Percentiles rank a stretch among this genome's conserved stretches.
Conservation (phyloP, 1,140 invertebrate genomes). For the Drosophila burlai region DNA sequence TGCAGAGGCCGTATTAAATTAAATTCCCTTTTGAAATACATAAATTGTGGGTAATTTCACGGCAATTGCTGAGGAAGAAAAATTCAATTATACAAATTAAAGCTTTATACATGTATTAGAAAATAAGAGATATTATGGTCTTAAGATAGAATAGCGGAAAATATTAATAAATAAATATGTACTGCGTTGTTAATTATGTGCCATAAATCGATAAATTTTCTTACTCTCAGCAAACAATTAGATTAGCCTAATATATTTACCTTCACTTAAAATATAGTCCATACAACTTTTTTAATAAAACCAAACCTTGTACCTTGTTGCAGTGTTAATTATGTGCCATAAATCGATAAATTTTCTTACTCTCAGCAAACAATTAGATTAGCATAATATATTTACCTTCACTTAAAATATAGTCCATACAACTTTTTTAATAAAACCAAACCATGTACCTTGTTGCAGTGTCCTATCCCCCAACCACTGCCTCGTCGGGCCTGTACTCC, state of each 20-base stretch:
- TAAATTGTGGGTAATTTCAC: background rate
- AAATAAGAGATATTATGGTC: background rate
- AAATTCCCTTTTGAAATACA: slow-evolving; percentile 13
- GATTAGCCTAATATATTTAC: background rate
- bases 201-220: no score
- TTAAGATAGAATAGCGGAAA: no score
- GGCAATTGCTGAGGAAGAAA: background rate
- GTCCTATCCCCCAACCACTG: slow-evolving; percentile 77
- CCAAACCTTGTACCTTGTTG: background rate
- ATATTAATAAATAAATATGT: no score
- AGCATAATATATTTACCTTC: background rate
- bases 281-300: background rate
- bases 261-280: background rate
- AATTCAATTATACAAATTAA: background rate
- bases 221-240: no score
- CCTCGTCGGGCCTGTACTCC: slow-evolving; percentile 62
- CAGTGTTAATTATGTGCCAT: no score
- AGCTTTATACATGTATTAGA: background rate
- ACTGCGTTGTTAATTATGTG: no score
- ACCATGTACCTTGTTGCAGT: slow-evolving; percentile 42
- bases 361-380: no score
- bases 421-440: background rate
- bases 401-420: background rate
- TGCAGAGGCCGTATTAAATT: background rate
- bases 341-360: no score